Conservation (phyloP, 2,113 vertebrate species). For the Peucedramus taeniatus region DNA sequence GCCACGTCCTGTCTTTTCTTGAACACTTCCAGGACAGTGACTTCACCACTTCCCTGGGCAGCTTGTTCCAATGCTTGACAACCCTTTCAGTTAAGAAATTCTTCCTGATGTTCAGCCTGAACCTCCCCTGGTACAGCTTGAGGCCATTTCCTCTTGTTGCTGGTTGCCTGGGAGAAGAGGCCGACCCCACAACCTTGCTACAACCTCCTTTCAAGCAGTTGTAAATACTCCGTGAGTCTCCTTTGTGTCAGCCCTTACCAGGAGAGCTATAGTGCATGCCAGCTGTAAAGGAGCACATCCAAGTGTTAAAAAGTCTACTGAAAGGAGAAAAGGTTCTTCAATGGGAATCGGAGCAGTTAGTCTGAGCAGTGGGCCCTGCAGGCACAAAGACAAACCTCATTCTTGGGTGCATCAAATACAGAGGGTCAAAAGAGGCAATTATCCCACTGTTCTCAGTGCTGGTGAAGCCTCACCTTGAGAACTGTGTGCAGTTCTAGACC, state of each 20-base stretch:
- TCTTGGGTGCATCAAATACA: neutral
- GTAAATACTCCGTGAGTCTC: neutral
- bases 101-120: neutral
- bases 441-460: neutral
- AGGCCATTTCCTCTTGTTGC: neutral
- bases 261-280: neutral
- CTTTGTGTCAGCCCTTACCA: neutral
- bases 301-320: neutral
- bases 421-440: neutral
- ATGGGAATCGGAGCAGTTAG: neutral
- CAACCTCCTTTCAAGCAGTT: neutral
- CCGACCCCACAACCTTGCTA: no score
- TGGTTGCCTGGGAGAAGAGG: neutral
- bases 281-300: neutral
- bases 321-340: neutral
- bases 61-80: neutral
- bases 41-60: neutral
- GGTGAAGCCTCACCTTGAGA: neutral
- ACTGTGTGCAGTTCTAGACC: neutral
- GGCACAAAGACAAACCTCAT: neutral
- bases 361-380: neutral
- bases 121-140: neutral
- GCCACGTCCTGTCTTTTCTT: neutral
- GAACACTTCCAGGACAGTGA: neutral
- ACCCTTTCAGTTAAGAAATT: neutral